Evolutionary conservation across 2,888 invertebrate genomes (phyloP).

Genomic region (Agrochola circellaris): DNA sequence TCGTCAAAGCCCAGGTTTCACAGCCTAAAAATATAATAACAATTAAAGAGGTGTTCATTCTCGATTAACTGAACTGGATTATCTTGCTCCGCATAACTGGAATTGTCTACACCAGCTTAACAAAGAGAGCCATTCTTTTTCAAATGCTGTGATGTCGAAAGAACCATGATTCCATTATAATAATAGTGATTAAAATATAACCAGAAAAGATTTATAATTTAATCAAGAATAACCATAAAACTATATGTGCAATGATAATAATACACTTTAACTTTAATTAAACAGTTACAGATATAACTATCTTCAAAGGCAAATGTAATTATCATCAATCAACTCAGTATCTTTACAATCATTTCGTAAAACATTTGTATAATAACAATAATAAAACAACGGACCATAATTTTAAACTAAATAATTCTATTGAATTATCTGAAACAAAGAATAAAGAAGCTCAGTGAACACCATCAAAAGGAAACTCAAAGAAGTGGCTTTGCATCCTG

Average conservation of each 20-base stretch:
- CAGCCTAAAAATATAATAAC: neutral
- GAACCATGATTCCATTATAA: neutral
- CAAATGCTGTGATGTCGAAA: neutral
- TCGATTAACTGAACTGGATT: conserved; percentile 54
- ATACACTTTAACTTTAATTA: conserved; percentile 14
- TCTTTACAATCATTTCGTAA: neutral
- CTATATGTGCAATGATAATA: conserved; percentile 6
- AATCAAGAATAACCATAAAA: conserved; percentile 17
- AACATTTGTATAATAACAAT: neutral
- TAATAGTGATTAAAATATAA: conserved; percentile 2
- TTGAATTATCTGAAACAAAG: conserved; percentile 29
- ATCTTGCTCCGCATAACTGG: conserved; percentile 36
- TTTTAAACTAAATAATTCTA: conserved; percentile 8
- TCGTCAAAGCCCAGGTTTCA: no score
- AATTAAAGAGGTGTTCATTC: conserved; percentile 29
- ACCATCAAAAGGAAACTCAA: conserved; percentile 49
- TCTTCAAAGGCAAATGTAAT: conserved; percentile 5
- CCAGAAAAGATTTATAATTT: conserved; percentile 16
- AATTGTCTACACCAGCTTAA: conserved; percentile 24
- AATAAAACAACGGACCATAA: conserved; percentile 18
- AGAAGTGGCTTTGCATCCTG: conserved; percentile 56
- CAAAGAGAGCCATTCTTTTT: conserved; percentile 22
- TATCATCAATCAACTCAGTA: conserved; percentile 24
- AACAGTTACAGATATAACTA: conserved; percentile 5
- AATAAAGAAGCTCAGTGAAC: conserved; percentile 39